phyloP scores from a whole-genome alignment of 2,113 vertebrate species.

The Agapornis roseicollis region DNA sequence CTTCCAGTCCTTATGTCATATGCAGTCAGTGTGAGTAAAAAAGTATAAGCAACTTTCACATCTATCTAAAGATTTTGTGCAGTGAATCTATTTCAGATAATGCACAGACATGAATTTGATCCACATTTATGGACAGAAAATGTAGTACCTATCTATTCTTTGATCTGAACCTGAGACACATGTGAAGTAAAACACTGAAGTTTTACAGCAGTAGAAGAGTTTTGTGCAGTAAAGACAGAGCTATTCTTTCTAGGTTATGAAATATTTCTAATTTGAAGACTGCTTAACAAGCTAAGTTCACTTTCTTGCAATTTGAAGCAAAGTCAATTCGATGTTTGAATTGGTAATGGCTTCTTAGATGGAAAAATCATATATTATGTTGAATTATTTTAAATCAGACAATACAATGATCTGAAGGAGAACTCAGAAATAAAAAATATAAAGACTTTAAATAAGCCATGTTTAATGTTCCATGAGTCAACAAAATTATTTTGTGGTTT shows the following conservation, averaged over 20 bases:
- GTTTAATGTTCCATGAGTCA: constrained; percentile 61
- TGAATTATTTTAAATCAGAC: constrained; percentile 58
- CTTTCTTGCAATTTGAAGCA: neutral
- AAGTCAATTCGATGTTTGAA: constrained; percentile 40
- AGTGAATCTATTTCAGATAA: neutral
- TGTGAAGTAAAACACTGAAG: neutral
- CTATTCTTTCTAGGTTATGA: neutral
- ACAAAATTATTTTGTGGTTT: constrained; percentile 63
- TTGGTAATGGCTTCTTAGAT: constrained; percentile 28
- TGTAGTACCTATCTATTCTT: neutral
- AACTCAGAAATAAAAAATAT: constrained; percentile 44
- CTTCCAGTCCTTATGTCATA: neutral
- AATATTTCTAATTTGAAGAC: neutral
- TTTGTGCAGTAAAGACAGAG: neutral
- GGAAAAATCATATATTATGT: constrained; percentile 14
- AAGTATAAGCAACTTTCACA: neutral
- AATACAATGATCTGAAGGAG: constrained; percentile 46
- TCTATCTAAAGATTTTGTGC: neutral
- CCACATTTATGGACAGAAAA: neutral
- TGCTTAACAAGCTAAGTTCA: neutral
- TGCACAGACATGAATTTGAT: neutral
- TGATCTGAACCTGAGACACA: neutral
- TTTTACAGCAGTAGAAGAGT: neutral
- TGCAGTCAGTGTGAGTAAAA: neutral
- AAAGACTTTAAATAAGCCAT: constrained; percentile 43